These are phyloP conservation scores for Dicaeum eximium DNA, from an alignment of 2,113 vertebrate genomes.

Conservation along the genomic window DNA sequence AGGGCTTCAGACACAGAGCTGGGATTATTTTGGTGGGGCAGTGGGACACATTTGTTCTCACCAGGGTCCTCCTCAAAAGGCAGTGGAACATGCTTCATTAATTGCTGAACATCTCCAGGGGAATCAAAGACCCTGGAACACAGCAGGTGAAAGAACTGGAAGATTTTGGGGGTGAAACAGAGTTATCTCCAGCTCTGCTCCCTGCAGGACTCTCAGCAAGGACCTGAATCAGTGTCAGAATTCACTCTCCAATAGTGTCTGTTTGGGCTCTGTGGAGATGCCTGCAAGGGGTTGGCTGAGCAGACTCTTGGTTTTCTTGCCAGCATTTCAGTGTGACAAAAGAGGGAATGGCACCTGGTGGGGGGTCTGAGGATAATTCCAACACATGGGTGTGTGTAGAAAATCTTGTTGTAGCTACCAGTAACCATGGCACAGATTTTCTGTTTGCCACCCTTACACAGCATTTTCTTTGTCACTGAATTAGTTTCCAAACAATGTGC, in stretches of 20 bases:
- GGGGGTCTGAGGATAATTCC: neutral
- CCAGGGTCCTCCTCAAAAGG: neutral
- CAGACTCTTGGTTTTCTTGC: neutral
- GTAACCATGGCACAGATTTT: conserved; percentile 3
- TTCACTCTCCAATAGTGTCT: neutral
- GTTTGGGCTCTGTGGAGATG: neutral
- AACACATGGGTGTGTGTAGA: neutral
- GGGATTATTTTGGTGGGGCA: neutral
- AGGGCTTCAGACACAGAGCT: neutral
- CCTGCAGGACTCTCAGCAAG: neutral
- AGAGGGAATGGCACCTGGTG: neutral
- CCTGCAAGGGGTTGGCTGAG: neutral
- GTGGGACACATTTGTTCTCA: accelerated
- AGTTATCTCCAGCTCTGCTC: neutral
- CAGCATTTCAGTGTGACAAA: neutral
- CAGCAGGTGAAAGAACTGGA: neutral
- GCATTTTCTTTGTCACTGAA: conserved; percentile 16
- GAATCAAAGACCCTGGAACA: neutral
- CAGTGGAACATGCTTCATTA: neutral
- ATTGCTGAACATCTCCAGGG: neutral
- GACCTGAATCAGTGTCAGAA: neutral
- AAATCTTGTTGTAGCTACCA: conserved; percentile 14
- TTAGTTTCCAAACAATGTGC: neutral
- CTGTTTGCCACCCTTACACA: neutral
- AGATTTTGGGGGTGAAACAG: neutral